Conservation (phyloP, 23 tunicate species). For the Styela clava region DNA sequence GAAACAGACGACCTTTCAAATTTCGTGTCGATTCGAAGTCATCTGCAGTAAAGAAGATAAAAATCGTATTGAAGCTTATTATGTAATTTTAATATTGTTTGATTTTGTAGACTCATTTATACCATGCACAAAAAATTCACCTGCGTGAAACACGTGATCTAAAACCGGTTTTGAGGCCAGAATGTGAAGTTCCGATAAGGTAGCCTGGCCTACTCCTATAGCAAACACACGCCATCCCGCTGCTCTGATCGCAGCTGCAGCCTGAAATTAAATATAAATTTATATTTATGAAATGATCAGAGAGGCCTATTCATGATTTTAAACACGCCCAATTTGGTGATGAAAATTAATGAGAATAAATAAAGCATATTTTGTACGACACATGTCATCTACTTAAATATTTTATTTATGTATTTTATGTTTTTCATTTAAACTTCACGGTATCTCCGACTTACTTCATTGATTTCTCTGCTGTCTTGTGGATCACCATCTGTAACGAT, state of each 20-base stretch:
- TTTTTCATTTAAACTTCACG: too few relatives aligned
- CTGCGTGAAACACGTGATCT: conserved; percentile 78
- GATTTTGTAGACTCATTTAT: too few relatives aligned
- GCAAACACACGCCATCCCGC: conserved; percentile 87
- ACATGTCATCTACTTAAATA: too few relatives aligned
- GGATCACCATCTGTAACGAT: conserved; percentile 86
- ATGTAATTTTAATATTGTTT: too few relatives aligned
- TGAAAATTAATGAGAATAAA: too few relatives aligned
- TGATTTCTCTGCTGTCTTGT: conserved; percentile 47
- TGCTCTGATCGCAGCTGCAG: conserved; percentile 50
- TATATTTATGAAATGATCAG: background rate
- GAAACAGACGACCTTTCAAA: conserved; percentile 64
- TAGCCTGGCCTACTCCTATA: conserved; percentile 77
- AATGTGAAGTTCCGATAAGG: conserved; percentile 48
- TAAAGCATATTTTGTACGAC: too few relatives aligned
- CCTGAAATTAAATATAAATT: conserved; percentile 19
- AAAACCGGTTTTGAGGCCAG: conserved; percentile 73
- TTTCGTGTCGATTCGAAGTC: conserved; percentile 60
- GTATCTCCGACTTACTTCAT: conserved; percentile 28
- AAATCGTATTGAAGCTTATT: too few relatives aligned
- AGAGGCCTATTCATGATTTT: background rate
- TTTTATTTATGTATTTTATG: too few relatives aligned
- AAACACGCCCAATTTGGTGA: background rate
- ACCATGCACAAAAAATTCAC: too few relatives aligned
- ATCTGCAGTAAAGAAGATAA: conserved; percentile 25